Conservation (phyloP, 2,888 invertebrate genomes). For the Campopleginae sp. region DNA sequence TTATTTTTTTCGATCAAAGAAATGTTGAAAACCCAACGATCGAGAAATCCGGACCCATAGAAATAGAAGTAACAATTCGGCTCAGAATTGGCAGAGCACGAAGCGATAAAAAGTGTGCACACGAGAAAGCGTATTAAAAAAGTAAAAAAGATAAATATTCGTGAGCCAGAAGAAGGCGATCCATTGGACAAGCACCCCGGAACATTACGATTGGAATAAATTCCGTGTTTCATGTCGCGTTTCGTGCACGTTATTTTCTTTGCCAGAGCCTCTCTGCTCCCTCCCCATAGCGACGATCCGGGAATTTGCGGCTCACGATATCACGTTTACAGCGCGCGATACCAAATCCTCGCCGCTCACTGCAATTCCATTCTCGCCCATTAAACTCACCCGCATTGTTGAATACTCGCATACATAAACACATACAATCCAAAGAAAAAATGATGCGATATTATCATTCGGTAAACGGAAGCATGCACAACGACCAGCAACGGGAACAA, state of each 20-base stretch:
- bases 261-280: constrained; percentile 19
- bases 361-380: constrained; percentile 52
- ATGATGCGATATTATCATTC: constrained; percentile 25
- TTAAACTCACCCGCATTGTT: constrained; percentile 37
- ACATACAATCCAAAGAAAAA: constrained; percentile 40
- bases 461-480: neutral
- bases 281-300: neutral
- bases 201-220: constrained; percentile 60
- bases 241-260: constrained; percentile 59
- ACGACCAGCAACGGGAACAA: neutral
- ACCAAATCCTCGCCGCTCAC: constrained; percentile 51
- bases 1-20: neutral
- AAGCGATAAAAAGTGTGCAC: constrained; percentile 8
- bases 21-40: neutral
- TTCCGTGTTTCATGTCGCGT: constrained; percentile 51
- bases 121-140: constrained; percentile 21
- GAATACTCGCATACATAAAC: constrained; percentile 18
- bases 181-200: constrained; percentile 24
- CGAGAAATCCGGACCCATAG: neutral
- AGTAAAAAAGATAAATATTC: constrained; percentile 39
- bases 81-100: neutral
- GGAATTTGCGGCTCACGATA: constrained; percentile 58
- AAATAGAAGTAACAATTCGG: neutral
- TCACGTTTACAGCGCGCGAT: constrained; percentile 48
- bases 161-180: constrained; percentile 42